These are phyloP conservation scores for Corythucha ciliata DNA, from an alignment of 2,888 invertebrate species.

Conservation along the genomic window DNA sequence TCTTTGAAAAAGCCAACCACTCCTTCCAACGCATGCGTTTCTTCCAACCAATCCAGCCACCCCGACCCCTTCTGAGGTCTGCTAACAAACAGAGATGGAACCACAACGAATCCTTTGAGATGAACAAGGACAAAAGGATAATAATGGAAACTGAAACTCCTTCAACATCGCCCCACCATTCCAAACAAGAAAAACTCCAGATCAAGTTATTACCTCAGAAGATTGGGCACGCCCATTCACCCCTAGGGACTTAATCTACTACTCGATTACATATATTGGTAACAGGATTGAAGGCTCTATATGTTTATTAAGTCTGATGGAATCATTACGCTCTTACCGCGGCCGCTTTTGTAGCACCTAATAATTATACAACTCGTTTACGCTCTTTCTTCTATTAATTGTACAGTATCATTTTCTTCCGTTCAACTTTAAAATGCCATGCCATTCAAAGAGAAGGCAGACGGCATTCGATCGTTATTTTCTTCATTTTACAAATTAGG, in stretches of 20 bases:
- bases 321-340: too few relatives aligned
- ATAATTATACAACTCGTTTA: too few relatives aligned
- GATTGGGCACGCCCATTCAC: slow-evolving; percentile 24
- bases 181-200: slow-evolving; percentile 11
- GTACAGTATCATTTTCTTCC: too few relatives aligned
- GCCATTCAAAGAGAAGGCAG: too few relatives aligned
- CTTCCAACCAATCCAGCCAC: slow-evolving; percentile 1
- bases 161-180: slow-evolving; percentile 14
- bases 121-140: too few relatives aligned
- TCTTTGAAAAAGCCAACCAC: not conserved
- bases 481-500: too few relatives aligned
- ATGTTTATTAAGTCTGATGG: slow-evolving; percentile 31
- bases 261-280: slow-evolving; percentile 31
- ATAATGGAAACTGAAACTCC: slow-evolving; percentile 23
- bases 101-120: too few relatives aligned
- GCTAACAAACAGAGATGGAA: slow-evolving; percentile 8
- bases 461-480: too few relatives aligned
- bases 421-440: too few relatives aligned
- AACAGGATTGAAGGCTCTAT: slow-evolving; percentile 29
- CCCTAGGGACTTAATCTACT: slow-evolving; percentile 22
- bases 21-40: not conserved
- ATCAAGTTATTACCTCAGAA: slow-evolving; percentile 31
- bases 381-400: too few relatives aligned
- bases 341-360: too few relatives aligned
- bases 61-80: slow-evolving; percentile 19